phyloP scores from a whole-genome alignment of 64 coral and sea anemone genomes.

The Dendrophyllia cribrosa region DNA sequence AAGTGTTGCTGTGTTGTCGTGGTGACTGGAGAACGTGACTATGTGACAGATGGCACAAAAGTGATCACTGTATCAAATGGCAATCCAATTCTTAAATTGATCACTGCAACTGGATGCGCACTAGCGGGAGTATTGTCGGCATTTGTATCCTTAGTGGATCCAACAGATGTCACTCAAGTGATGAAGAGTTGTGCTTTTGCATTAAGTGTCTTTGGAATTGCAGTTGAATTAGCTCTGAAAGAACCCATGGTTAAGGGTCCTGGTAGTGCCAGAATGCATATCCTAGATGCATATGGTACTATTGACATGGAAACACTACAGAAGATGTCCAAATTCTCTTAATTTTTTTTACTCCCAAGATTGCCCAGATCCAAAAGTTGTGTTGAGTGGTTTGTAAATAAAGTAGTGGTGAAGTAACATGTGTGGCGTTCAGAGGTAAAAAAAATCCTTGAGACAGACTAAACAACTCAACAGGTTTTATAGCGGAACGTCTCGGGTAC shows the following conservation, averaged over 20 bases:
- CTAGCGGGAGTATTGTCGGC: slow-evolving; percentile 23
- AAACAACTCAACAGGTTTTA: no score
- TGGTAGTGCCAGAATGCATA: slow-evolving; percentile 57
- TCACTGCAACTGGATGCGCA: slow-evolving; percentile 53
- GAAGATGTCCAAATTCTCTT: slow-evolving; percentile 46
- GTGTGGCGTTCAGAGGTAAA: no score
- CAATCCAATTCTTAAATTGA: slow-evolving; percentile 38
- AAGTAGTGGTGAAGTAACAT: no score
- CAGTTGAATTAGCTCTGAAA: slow-evolving; percentile 47
- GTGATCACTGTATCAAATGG: slow-evolving; percentile 52
- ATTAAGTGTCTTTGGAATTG: slow-evolving; percentile 60
- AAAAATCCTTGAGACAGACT: no score
- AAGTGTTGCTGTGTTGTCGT: slow-evolving; percentile 43
- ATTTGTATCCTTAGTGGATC: slow-evolving; percentile 51
- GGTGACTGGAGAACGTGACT: slow-evolving; percentile 16
- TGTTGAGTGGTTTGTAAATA: no score
- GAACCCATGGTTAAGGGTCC: slow-evolving; percentile 30
- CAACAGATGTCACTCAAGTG: slow-evolving; percentile 34
- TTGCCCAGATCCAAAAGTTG: not conserved
- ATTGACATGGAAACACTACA: slow-evolving; percentile 18
- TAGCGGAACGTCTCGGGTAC: no score
- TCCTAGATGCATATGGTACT: slow-evolving; percentile 48
- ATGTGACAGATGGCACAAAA: slow-evolving; percentile 13
- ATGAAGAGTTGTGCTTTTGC: slow-evolving; percentile 57
- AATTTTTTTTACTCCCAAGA: not conserved